A percentile compares a stretch with the other conserved stretches of the same genome.
Evolutionary conservation across 1,140 invertebrate genomes (phyloP).

Genomic region (Hyphantria cunea): DNA sequence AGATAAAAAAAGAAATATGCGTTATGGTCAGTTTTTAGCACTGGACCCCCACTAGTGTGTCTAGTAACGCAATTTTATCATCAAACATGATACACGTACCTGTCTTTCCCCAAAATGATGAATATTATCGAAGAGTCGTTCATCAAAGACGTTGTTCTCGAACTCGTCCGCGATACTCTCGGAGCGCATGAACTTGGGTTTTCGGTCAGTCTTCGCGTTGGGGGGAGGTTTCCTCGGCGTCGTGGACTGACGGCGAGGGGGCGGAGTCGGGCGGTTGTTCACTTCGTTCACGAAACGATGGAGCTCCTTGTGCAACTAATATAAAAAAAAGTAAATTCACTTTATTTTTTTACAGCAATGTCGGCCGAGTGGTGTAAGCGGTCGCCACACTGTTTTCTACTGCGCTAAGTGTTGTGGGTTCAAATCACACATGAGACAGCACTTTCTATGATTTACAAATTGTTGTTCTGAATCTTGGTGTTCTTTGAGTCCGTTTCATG

Average conservation of each 20-base stretch:
- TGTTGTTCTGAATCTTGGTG: too few relatives aligned
- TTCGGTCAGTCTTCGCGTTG: slow-evolving; percentile 2
- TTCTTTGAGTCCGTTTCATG: too few relatives aligned
- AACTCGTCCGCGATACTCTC: slow-evolving; percentile 67
- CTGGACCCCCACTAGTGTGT: too few relatives aligned
- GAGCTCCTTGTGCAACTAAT: slow-evolving; percentile 91
- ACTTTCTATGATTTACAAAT: too few relatives aligned
- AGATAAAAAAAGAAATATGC: too few relatives aligned
- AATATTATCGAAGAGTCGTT: slow-evolving; percentile 40
- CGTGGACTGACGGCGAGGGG: slow-evolving; percentile 6
- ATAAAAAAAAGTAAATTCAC: neutral
- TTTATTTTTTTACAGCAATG: too few relatives aligned
- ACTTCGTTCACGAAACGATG: slow-evolving; percentile 82
- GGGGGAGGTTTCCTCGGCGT: neutral
- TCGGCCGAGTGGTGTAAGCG: too few relatives aligned
- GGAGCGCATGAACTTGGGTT: slow-evolving; percentile 47
- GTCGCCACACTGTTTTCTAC: too few relatives aligned
- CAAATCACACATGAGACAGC: too few relatives aligned
- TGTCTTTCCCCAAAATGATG: slow-evolving; percentile 35
- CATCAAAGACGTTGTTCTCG: slow-evolving; percentile 38
- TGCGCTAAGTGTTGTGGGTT: too few relatives aligned
- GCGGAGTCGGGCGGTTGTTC: slow-evolving; percentile 9
- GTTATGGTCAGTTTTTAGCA: too few relatives aligned
- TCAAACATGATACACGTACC: slow-evolving; percentile 39
- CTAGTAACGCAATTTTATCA: neutral